Conservation (phyloP, 2,888 invertebrate species). For the Nowickia ferox region DNA sequence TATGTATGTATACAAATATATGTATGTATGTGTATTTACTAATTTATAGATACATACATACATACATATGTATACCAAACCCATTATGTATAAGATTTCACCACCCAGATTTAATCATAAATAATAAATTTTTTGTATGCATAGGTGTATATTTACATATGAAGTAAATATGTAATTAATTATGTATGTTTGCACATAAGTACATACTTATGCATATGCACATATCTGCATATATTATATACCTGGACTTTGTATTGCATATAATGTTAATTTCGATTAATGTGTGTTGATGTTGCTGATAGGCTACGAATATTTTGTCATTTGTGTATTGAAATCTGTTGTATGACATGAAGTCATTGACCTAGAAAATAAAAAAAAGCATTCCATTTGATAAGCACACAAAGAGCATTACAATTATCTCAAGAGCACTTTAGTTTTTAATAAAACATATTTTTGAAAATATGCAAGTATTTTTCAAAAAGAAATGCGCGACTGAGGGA, state of each 20-base stretch:
- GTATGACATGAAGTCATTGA: constrained; percentile 16
- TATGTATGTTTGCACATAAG: neutral
- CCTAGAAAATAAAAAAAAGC: neutral
- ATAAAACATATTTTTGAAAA: neutral
- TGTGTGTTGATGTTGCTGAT: neutral
- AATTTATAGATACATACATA: too few species aligned
- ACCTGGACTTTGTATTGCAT: neutral
- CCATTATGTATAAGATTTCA: too few species aligned
- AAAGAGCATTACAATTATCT: neutral
- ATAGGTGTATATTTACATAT: neutral
- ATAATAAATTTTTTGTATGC: neutral
- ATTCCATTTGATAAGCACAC: neutral
- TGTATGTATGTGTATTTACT: too few species aligned
- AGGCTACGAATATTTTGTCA: too few species aligned
- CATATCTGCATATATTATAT: neutral
- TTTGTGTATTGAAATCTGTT: neutral
- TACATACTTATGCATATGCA: neutral
- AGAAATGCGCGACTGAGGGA: too few species aligned
- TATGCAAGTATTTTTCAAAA: too few species aligned
- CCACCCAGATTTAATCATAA: neutral
- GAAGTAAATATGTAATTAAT: too few species aligned
- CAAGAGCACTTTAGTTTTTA: neutral
- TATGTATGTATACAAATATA: too few species aligned
- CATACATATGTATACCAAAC: neutral
- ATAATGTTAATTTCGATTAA: neutral